Percentiles rank a stretch among this genome's conserved stretches.
phyloP scores from a whole-genome alignment of 2,113 vertebrate species.

The Bubo blakistoni region DNA sequence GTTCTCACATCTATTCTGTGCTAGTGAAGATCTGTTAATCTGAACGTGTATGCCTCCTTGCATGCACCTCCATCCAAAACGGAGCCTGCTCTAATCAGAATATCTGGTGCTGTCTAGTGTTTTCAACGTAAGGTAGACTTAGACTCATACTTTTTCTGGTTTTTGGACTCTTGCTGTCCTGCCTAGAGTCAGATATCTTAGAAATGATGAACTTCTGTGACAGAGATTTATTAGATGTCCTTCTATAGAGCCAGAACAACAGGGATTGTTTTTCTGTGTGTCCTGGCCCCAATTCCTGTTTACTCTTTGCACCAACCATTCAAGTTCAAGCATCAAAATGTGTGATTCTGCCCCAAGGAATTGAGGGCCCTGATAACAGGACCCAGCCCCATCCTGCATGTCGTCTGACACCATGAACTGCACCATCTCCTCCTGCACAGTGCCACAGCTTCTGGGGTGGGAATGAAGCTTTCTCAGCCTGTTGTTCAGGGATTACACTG shows the following conservation, averaged over 20 bases:
- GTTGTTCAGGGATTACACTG: not conserved
- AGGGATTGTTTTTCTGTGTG: not conserved
- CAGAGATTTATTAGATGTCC: not conserved
- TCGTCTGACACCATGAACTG: not conserved
- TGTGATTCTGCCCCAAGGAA: not conserved
- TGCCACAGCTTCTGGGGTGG: not conserved
- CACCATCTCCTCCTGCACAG: not conserved
- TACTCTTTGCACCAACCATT: not conserved
- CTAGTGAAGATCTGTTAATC: not conserved
- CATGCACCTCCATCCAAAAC: not conserved
- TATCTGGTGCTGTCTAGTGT: not conserved
- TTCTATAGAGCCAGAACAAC: not conserved
- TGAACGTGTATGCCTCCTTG: fast-evolving
- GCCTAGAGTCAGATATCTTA: not conserved
- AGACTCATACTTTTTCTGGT: not conserved
- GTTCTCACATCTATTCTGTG: not conserved
- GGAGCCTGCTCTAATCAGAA: not conserved
- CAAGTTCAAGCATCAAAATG: not conserved
- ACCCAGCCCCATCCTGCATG: not conserved
- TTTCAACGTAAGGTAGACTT: not conserved
- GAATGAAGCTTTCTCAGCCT: not conserved
- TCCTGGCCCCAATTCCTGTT: fast-evolving
- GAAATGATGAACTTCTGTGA: not conserved
- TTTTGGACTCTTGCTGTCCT: not conserved
- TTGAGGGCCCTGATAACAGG: not conserved